Evolutionary conservation across 2,888 invertebrate species (phyloP).

Genomic region (Troilus luridus): DNA sequence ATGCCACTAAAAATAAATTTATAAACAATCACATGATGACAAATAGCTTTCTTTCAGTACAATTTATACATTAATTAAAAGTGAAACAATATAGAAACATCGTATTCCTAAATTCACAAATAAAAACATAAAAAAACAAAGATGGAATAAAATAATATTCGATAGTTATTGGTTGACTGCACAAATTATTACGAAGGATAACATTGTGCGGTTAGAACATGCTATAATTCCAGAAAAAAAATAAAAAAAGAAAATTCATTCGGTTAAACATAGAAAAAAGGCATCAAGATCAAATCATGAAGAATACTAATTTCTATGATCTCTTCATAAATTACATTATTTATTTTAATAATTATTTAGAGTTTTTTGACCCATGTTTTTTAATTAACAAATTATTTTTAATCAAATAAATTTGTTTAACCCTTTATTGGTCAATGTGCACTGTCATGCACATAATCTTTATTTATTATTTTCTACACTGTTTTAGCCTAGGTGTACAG

Average conservation of each 20-base stretch:
- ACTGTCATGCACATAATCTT: too few species aligned
- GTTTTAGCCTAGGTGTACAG: too few species aligned
- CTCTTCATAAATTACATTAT: neutral
- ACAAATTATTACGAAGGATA: too few species aligned
- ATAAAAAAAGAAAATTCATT: neutral
- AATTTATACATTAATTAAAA: neutral
- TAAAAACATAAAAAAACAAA: neutral
- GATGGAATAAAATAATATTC: neutral
- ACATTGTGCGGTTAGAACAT: too few species aligned
- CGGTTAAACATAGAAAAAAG: neutral
- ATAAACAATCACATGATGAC: constrained; percentile 38
- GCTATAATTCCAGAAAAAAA: neutral
- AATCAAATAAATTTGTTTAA: neutral
- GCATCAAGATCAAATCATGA: neutral
- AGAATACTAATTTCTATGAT: neutral
- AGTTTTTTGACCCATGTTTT: neutral
- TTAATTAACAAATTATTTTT: neutral
- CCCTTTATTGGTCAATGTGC: too few species aligned
- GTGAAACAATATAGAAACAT: neutral
- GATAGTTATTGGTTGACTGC: too few species aligned
- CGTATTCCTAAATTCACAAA: neutral
- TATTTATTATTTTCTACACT: too few species aligned
- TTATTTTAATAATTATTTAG: neutral
- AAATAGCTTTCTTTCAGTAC: constrained; percentile 28
- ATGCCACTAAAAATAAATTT: constrained; percentile 56